Evolutionary conservation across 2,888 invertebrate species (phyloP), one percentile per base, ranked within the genome.

Genomic region (Spisula solida): DNA sequence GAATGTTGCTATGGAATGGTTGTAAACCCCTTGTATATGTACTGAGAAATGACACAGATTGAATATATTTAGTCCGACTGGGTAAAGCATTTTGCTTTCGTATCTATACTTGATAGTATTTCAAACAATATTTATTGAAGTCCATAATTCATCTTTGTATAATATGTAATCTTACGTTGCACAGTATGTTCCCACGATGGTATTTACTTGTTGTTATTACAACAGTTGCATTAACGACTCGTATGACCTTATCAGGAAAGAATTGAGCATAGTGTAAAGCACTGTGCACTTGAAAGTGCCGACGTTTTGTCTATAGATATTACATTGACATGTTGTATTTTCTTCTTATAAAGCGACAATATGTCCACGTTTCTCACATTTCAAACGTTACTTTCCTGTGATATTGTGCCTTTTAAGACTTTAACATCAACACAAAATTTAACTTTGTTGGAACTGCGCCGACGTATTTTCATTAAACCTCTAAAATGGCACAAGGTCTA

Each of bases 241-340:
- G n/a, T 25, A 25, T 66, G 20, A 25, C 60, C 60, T 66, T 66
- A 66, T 25, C n/a, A 66, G 60, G 60, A 25, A 25, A n/a, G 25
- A 66, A 66, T 25, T 66, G n/a, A 66, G 41, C 41, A 66, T 25
- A 66, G 31, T 25, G 34, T 75, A 31, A 75, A 75, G 75, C 75
- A 75, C 75, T 34, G 34, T 34, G 34, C 34, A 75, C 75, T 75
- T 75, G 25, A 75, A n/a, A 75, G 31, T 75, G 75, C 8, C 29
- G 75, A 31, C 75, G 34, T 75, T 14, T 18, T 18, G 75, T 75
- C 75, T 75, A 16, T 18, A 31, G 18, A 29, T 1, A 75, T 31
- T 20, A 25, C n/a, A 66, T 66, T 66, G 41, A 41, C 41, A 41
- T 41, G 41, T 41, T 41, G 41, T 8, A 41, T 41, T 66, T 20